phyloP scores from a whole-genome alignment of 2,888 invertebrate species.

The Scaptomyza tumidula region DNA sequence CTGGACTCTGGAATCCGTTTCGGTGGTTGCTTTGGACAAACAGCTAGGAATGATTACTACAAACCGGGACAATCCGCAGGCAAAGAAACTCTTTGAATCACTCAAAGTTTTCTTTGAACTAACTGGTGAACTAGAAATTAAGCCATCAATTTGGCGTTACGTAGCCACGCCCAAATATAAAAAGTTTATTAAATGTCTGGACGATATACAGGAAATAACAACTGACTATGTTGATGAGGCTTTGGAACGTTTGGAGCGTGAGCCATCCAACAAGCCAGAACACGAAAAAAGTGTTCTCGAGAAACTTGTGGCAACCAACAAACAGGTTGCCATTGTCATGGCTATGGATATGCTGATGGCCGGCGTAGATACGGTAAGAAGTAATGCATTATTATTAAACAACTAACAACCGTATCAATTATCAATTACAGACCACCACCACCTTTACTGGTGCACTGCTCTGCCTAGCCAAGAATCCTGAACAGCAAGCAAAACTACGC shows the following conservation, averaged over 20 bases:
- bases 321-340: slow-evolving; percentile 88
- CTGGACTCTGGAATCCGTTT: slow-evolving; percentile 87
- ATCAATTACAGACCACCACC: slow-evolving; percentile 62
- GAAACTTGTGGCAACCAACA: slow-evolving; percentile 87
- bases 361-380: slow-evolving; percentile 89
- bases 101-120: slow-evolving; percentile 43
- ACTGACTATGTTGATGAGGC: slow-evolving; percentile 82
- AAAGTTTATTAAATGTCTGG: slow-evolving; percentile 58
- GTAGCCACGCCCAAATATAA: slow-evolving; percentile 50
- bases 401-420: neutral
- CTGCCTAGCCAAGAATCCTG: slow-evolving; percentile 87
- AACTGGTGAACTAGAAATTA: slow-evolving; percentile 46
- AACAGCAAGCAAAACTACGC: slow-evolving; percentile 88
- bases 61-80: slow-evolving; percentile 57
- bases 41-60: slow-evolving; percentile 72
- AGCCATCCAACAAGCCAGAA: slow-evolving; percentile 42
- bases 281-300: slow-evolving; percentile 87
- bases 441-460: slow-evolving; percentile 64
- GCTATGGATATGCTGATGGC: slow-evolving; percentile 89
- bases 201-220: slow-evolving; percentile 71
- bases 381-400: neutral
- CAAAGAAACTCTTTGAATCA: slow-evolving; percentile 55
- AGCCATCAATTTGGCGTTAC: slow-evolving; percentile 54
- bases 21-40: slow-evolving; percentile 84
- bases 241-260: slow-evolving; percentile 66